phyloP scores from a whole-genome alignment of 2,888 invertebrate species.

The Alentia gelatinosa region DNA sequence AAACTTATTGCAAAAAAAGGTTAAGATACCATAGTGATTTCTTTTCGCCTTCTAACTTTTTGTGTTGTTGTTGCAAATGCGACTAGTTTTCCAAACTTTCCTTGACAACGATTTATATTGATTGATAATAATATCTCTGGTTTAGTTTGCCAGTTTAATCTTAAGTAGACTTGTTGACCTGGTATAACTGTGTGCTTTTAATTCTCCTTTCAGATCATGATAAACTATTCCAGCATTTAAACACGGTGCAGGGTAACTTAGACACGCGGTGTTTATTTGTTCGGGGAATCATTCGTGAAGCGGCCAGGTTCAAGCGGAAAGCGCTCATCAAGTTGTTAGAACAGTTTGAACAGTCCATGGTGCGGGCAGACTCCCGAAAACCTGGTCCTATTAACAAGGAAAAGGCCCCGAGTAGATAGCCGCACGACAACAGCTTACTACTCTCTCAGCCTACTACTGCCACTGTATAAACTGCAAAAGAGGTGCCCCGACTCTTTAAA shows the following conservation, averaged over 20 bases:
- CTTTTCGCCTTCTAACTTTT: too few species aligned
- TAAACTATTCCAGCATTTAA: slow-evolving; percentile 72
- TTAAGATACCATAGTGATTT: too few species aligned
- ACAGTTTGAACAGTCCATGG: slow-evolving; percentile 60
- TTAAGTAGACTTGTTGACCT: too few species aligned
- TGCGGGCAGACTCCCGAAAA: slow-evolving; percentile 14
- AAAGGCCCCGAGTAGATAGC: slow-evolving; percentile 31
- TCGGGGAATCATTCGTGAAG: slow-evolving; percentile 74
- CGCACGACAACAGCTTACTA: background rate
- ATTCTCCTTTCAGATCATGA: slow-evolving; percentile 65
- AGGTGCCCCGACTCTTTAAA: background rate
- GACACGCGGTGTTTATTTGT: slow-evolving; percentile 73
- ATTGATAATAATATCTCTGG: too few species aligned
- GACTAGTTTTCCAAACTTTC: too few species aligned
- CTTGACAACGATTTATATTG: too few species aligned
- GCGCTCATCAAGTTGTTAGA: slow-evolving; percentile 59
- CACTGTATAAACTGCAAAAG: background rate
- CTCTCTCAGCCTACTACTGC: background rate
- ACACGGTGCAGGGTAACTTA: slow-evolving; percentile 72
- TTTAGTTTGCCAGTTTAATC: too few species aligned
- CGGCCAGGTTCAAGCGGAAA: slow-evolving; percentile 71
- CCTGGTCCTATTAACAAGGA: background rate
- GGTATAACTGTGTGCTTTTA: background rate
- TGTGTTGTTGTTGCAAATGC: too few species aligned
- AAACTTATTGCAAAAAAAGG: too few species aligned